Evolutionary conservation across 2,113 vertebrate species (phyloP), one percentile per base, ranked within the genome.

Genomic region (Phylloscopus trochilus): DNA sequence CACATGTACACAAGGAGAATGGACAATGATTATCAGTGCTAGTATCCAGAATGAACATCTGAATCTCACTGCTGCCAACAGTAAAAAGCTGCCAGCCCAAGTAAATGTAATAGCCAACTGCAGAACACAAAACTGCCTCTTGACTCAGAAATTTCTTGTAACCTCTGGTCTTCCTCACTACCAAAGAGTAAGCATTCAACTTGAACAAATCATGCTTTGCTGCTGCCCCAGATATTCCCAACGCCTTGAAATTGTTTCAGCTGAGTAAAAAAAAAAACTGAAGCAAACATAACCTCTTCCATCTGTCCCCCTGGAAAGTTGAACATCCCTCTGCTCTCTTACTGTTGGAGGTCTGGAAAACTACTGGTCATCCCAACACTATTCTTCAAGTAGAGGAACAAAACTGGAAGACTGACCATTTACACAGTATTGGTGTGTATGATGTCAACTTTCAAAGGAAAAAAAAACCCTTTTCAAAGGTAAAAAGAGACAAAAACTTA

Each of bases 41-140:
- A 81, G 87, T 64, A 84, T 80, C 33, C 81, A 89, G 13, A 1
- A 0, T 41, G 87, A 94, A 85, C 87, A 95, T 94, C 93, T 91
- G 78, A 70, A 92, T 59, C 51, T 70, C 47, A 31, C 20, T 80
- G 72, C 21, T 92, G 94, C 93, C 94, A 95, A 46, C 20, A 85
- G 18, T 22, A 39, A 69, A 64, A 85, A 49, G 59, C 37, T 95
- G 92, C 72, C 88, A 83, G 63, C 23, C 39, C 46, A 85, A 83
- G 87, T 30, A 84, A 46, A 41, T 87, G 18, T 78, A 64, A 79
- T 64, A 82, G 30, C 87, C 74, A 91, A 16, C 37, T 76, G 49
- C 58, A 85, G 75, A 84, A 88, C 27, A 59, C 11, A 77, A 84
- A 84, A 63, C 51, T 1, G 4, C 5, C 55, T 62, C 37, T 79